Evolutionary conservation across 2,888 invertebrate genomes (phyloP), one percentile per base, ranked within the genome.

Genomic region (Harpalus rufipes): DNA sequence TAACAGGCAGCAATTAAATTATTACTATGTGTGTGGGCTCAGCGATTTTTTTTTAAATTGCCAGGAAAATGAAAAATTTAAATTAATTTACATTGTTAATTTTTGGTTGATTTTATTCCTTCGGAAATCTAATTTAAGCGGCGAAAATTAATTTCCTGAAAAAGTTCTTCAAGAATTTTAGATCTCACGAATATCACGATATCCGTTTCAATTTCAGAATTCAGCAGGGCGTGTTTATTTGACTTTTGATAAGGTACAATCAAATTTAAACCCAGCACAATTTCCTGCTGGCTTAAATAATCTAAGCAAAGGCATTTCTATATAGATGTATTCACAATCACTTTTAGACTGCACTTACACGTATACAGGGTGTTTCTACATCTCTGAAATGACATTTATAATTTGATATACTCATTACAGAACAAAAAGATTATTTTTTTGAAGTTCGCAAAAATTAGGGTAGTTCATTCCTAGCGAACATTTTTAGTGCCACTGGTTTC

Each of bases 1-100:
- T 63, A 32, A 68, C 12, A 21, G 6, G 68, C 32, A 39, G 39
- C 68, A 39, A 68, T 68, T 68, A 68, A 68, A 68, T 68, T 68
- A 68, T 32, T 68, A 39, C 39, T 68, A 68, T 68, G 39, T 32
- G 39, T 39, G 68, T 68, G 18, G 14, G 39, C 63, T 68, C 14
- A 3, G 32, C 32, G 39, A 39, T 68, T 68, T 39, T 68, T 65
- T 41, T 63, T 25, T 25, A 63, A 25, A 63, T 10, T 12, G 8
- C 1, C 25, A n/a, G 68, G 14, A 39, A 68, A 68, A 63, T 63
- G 63, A 68, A 68, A 68, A 68, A 68, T 68, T 68, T 39, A 32
- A 68, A 68, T 68, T 68, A 68, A 68, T 68, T 32, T 68, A 39
- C 68, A 68, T 68, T 39, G 39, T 68, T 68, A 68, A 68, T 68